phyloP scores from a whole-genome alignment of 2,888 invertebrate species.

The Cosmopolites sordidus region DNA sequence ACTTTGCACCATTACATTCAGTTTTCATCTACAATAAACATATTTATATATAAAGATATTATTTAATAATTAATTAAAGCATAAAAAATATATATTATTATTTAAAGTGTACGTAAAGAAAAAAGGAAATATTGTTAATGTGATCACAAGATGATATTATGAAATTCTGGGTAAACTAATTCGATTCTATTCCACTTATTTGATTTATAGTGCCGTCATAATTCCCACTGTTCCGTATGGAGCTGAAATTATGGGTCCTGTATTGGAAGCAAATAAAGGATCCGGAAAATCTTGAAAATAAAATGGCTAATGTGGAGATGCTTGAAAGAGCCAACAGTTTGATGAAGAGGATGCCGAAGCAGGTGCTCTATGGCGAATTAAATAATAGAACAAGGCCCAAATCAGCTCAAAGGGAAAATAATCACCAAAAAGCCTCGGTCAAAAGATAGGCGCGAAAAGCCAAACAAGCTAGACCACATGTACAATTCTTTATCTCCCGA shows the following conservation, averaged over 20 bases:
- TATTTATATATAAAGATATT: constrained; percentile 30
- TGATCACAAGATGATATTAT: neutral
- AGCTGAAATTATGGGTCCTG: neutral
- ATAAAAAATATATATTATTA: constrained; percentile 6
- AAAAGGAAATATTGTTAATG: neutral
- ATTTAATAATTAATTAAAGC: constrained; percentile 27
- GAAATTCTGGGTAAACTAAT: neutral
- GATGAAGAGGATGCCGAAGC: too few relatives aligned
- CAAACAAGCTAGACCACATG: too few relatives aligned
- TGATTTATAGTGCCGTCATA: too few relatives aligned
- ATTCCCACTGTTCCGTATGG: neutral
- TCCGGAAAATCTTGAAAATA: too few relatives aligned
- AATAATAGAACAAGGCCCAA: too few relatives aligned
- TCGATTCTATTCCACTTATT: neutral
- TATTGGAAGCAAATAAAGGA: too few relatives aligned
- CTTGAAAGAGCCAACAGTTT: neutral
- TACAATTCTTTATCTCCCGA: too few relatives aligned
- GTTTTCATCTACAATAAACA: constrained; percentile 21
- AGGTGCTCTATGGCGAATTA: too few relatives aligned
- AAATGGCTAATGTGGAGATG: too few relatives aligned
- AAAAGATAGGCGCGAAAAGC: too few relatives aligned
- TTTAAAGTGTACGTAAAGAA: neutral
- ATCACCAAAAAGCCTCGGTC: too few relatives aligned
- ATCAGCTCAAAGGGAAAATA: too few relatives aligned
- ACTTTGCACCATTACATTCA: constrained; percentile 38